phyloP scores from a whole-genome alignment of 2,888 invertebrate species.

The Pristionchus exspectatus region DNA sequence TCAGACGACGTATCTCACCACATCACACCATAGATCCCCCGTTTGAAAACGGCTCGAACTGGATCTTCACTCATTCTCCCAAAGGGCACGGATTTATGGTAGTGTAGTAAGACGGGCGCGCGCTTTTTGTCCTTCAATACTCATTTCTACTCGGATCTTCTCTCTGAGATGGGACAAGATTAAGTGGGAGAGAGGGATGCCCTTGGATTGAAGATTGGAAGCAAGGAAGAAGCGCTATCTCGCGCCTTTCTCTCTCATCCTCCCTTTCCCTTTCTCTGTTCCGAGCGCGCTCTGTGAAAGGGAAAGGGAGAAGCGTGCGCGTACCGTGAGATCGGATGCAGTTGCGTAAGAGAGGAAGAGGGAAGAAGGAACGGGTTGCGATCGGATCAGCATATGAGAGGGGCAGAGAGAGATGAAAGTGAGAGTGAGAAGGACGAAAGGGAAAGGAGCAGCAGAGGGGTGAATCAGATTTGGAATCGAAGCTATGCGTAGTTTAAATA shows the following conservation, averaged over 20 bases:
- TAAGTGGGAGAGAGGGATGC: slow-evolving; percentile 29
- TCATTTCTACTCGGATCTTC: slow-evolving; percentile 43
- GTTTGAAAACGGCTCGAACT: not conserved
- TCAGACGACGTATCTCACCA: not conserved
- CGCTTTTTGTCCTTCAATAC: slow-evolving; percentile 50
- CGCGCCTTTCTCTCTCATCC: slow-evolving; percentile 12
- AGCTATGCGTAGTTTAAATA: no score
- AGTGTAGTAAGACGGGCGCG: not conserved
- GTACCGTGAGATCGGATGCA: slow-evolving; percentile 21
- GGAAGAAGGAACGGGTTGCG: slow-evolving; percentile 31
- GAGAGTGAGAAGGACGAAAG: slow-evolving; percentile 47
- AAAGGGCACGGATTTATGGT: slow-evolving; percentile 40
- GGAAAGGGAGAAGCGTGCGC: slow-evolving; percentile 17
- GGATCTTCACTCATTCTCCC: not conserved
- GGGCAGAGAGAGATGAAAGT: slow-evolving; percentile 1
- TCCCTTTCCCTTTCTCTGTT: not conserved
- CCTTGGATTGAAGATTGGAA: not conserved
- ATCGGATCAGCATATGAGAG: slow-evolving; percentile 23
- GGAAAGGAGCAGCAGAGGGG: slow-evolving; percentile 4
- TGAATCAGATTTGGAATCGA: not conserved
- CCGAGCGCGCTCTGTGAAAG: not conserved
- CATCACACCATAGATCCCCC: not conserved
- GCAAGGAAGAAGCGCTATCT: slow-evolving; percentile 2
- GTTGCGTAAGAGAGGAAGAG: slow-evolving; percentile 17
- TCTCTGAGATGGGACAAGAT: slow-evolving; percentile 42